These are phyloP conservation scores for Hirtodrosophila histrioides DNA, from an alignment of 2,888 invertebrate species.

Conservation along the genomic window DNA sequence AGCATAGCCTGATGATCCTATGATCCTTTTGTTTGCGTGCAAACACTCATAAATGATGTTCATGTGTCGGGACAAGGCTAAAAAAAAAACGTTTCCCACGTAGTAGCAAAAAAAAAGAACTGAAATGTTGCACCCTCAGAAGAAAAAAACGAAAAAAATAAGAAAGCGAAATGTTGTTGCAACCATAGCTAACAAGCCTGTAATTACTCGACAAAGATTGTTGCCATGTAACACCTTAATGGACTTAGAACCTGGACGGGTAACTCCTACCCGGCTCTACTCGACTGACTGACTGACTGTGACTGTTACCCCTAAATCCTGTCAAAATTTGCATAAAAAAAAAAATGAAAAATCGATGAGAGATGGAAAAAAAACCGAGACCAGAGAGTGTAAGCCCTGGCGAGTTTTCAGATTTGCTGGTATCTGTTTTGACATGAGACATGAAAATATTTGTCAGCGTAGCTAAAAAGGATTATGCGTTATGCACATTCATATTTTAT, in stretches of 20 bases:
- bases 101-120: conserved; percentile 26
- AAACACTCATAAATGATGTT: conserved; percentile 71
- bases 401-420: conserved; percentile 11
- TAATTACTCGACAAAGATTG: conserved; percentile 79
- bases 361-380: conserved; percentile 3
- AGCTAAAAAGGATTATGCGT: conserved; percentile 62
- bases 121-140: conserved; percentile 46
- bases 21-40: conserved; percentile 65
- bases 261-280: conserved; percentile 4
- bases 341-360: conserved; percentile 40
- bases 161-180: conserved; percentile 56
- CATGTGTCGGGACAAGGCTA: conserved; percentile 26
- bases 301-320: conserved; percentile 47
- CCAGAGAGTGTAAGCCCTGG: conserved; percentile 17
- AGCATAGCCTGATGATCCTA: conserved; percentile 38
- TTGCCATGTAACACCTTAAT: conserved; percentile 74
- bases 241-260: conserved; percentile 41
- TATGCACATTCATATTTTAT: conserved; percentile 58
- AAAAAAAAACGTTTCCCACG: conserved; percentile 65
- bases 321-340: conserved; percentile 72
- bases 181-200: conserved; percentile 81
- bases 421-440: conserved; percentile 67
- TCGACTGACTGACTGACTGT: conserved; percentile 26
- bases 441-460: conserved; percentile 73
- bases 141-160: background rate